Percentiles rank a stretch among this genome's conserved stretches.
phyloP scores from a whole-genome alignment of 1,140 invertebrate genomes.

The Zaprionus ghesquierei region DNA sequence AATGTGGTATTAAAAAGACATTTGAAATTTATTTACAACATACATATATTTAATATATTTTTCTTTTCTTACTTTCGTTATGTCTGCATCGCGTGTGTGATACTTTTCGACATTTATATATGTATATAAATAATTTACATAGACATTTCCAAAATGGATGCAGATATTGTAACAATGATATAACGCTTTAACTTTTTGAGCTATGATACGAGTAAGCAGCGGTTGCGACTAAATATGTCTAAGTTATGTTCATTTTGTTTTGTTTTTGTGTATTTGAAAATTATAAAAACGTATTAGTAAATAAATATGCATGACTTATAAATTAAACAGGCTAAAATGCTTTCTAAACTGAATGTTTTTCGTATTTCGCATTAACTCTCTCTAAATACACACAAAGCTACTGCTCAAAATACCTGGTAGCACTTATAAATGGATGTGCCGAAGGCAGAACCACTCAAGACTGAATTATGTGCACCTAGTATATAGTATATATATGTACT shows the following conservation, averaged over 20 bases:
- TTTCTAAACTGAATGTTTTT: conserved; percentile 63
- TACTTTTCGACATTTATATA: not conserved
- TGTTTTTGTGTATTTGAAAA: conserved; percentile 24
- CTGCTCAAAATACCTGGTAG: conserved; percentile 10
- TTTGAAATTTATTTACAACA: conserved; percentile 50
- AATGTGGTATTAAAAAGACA: conserved; percentile 16
- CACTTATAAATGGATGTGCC: not conserved
- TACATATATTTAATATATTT: conserved; percentile 48
- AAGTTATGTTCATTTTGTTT: not conserved
- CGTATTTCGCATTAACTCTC: conserved; percentile 27
- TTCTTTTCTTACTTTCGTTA: conserved; percentile 26
- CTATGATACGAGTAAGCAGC: conserved; percentile 41
- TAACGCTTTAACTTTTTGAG: conserved; percentile 39
- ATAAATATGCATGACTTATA: conserved; percentile 68
- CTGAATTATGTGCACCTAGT: not conserved
- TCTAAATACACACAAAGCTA: conserved; percentile 30
- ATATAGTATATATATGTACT: conserved; percentile 29
- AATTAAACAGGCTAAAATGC: conserved; percentile 53
- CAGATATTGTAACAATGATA: conserved; percentile 64
- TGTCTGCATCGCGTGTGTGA: conserved; percentile 22
- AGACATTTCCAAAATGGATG: conserved; percentile 32
- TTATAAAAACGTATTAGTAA: conserved; percentile 29
- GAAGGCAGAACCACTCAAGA: not conserved
- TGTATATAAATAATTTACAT: conserved; percentile 34
- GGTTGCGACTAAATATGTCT: conserved; percentile 21